These are phyloP conservation scores for Griposia aprilina DNA, from an alignment of 2,888 invertebrate genomes.

Conservation along the genomic window DNA sequence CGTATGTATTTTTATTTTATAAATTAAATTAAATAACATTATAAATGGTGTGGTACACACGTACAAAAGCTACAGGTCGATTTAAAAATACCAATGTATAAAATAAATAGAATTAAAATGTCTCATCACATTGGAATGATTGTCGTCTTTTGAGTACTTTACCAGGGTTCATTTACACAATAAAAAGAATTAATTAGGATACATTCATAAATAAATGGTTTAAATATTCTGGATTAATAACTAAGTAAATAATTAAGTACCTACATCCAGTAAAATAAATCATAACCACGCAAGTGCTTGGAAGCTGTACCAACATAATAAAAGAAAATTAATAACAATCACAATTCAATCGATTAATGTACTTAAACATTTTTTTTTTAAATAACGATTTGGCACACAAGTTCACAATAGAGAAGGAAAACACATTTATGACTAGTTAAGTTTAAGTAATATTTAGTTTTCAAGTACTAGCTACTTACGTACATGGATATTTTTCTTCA, in stretches of 20 bases:
- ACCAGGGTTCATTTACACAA: neutral
- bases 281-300: constrained; percentile 5
- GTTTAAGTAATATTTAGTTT: constrained; percentile 46
- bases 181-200: neutral
- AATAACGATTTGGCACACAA: constrained; percentile 68
- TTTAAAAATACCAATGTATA: constrained; percentile 29
- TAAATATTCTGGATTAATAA: constrained; percentile 36
- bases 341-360: constrained; percentile 34
- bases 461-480: constrained; percentile 43
- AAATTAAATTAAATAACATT: constrained; percentile 29
- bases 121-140: constrained; percentile 53
- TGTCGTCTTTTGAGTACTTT: constrained; percentile 40
- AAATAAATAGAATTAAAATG: constrained; percentile 9
- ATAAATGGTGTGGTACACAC: constrained; percentile 43
- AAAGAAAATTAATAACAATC: constrained; percentile 28
- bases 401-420: constrained; percentile 60
- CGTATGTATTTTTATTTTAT: constrained; percentile 41
- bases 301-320: constrained; percentile 19
- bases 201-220: constrained; percentile 9
- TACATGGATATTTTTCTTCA: constrained; percentile 34
- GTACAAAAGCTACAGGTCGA: constrained; percentile 59
- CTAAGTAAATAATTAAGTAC: constrained; percentile 39
- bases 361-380: constrained; percentile 32
- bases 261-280: constrained; percentile 16
- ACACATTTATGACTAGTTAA: constrained; percentile 67